Evolutionary conservation across 2,888 invertebrate species (phyloP), one percentile per base, ranked within the genome.

Genomic region (Elmis aenea): DNA sequence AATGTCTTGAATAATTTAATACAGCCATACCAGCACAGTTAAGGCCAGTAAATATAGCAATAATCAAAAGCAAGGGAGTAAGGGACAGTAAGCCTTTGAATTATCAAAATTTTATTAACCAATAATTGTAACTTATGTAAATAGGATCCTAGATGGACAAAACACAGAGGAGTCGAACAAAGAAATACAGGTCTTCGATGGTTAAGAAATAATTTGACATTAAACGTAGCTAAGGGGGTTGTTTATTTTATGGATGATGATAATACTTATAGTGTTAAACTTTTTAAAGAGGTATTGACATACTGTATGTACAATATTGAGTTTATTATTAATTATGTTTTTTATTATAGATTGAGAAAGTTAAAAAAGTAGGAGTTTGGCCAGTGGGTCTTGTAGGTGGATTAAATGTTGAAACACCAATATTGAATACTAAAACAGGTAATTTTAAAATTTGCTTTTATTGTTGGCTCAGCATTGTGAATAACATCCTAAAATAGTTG

Each of bases 171-270:
- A 1, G 92, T 95, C 0, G 83, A 85, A 49, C 95, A 96, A 66
- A 74, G 95, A 39, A 96, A 96, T 67, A 69, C 78, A 23, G 96
- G 87, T 0, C 64, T 95, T 18, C 71, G 77, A 30, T 95, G 93
- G 93, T 68, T 92, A 1, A 69, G 87, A 44, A 69, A 74, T 1
- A 79, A 83, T 63, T 65, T 79, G 16, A 56, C 62, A 12, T 52
- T 62, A 13, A 63, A 70, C n/a, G 71, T 72, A 22, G 73, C 75
- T 56, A 73, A 75, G 51, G 83, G 88, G 8, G 79, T 94, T 21
- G 83, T 96, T 0, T 97, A 86, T 67, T 96, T 97, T 66, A 94
- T 94, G 73, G 96, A 97, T 60, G 96, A 97, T 65, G 96, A 96
- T 61, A 97, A 97, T 63, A 85, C 93, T 0, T 97, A 97, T 61